phyloP scores from a whole-genome alignment of 2,888 invertebrate genomes.

The Lucinisca nassula region DNA sequence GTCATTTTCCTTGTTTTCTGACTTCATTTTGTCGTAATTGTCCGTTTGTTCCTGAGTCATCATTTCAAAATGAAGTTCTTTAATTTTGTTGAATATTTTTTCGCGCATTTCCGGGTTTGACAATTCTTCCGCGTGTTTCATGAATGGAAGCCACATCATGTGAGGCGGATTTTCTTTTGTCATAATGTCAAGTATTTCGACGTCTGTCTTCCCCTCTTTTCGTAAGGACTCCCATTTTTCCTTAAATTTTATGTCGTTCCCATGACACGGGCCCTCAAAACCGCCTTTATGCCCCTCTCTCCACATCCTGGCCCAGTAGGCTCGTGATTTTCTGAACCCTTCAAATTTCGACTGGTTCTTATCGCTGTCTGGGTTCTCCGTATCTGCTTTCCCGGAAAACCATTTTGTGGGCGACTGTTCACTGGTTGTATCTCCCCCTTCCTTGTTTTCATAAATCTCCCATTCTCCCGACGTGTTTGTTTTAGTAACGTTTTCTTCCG shows the following conservation, averaged over 20 bases:
- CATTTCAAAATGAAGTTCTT: background rate
- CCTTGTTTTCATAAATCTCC: background rate
- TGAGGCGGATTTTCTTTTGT: background rate
- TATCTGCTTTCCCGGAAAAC: background rate
- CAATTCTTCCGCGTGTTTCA: background rate
- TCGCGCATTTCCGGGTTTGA: background rate
- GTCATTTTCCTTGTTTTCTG: constrained; percentile 1
- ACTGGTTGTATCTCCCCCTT: background rate
- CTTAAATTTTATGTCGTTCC: background rate
- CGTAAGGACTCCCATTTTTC: background rate
- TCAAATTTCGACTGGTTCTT: background rate
- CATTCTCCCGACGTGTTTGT: background rate
- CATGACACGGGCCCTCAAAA: background rate
- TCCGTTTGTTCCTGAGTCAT: background rate
- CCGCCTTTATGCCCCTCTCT: background rate
- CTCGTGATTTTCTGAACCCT: background rate
- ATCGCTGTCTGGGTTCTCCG: background rate
- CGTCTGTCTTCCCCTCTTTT: background rate
- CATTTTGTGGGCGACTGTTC: background rate
- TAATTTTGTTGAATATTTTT: background rate
- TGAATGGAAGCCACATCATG: background rate
- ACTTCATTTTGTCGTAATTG: background rate
- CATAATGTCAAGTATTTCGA: background rate
- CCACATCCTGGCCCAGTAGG: background rate
- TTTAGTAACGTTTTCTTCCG: background rate